Evolutionary conservation across 1,140 invertebrate species (phyloP), one percentile per base, ranked within the genome.

Genomic region (Cyrtorhinus lividipennis): DNA sequence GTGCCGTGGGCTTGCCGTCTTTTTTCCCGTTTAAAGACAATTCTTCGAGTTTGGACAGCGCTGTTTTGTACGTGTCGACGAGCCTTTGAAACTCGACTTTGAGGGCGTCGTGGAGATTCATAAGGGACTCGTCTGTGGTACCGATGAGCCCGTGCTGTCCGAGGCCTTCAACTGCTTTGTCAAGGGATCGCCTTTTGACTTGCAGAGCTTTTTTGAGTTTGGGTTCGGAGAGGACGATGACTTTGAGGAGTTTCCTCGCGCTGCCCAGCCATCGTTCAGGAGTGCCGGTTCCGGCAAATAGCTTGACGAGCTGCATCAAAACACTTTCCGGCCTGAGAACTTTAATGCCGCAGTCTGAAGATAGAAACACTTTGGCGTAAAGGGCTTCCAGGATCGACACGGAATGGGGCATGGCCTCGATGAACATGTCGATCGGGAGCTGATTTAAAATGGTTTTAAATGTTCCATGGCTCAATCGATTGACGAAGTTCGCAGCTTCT

Each of bases 91-190:
- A 83, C 74, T 94, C 88, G 8, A 72, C 68, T 65, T 74, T 74
- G 30, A 77, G 66, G 24, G 77, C 77, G 46, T 78, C 78, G 68
- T 81, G 80, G 1, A 83, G 70, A 63, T 78, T 78, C 64, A 79
- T 78, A 1, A 83, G 69, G 2, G 76, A 75, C 64, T 82, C 76
- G 69, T 81, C 78, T 2, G 77, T 77, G 5, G 77, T 80, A 27
- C 80, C 77, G 0, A 86, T 90, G 24, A 95, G 74, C 0, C 92
- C 91, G 72, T 95, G 92, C 64, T 89, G 87, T 1, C 90, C 90
- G 24, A 95, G 76, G 45, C 86, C 86, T 75, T 92, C 86, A 1
- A 94, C 82, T 22, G 90, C 89, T 66, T 84, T 83, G 68, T 92
- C 89, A 24, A 95, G 74, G 53, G 86, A 80, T 62, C 83, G 78